Evolutionary conservation across 2,113 vertebrate genomes (phyloP), one percentile per base, ranked within the genome.

Genomic region (Panthera leo): DNA sequence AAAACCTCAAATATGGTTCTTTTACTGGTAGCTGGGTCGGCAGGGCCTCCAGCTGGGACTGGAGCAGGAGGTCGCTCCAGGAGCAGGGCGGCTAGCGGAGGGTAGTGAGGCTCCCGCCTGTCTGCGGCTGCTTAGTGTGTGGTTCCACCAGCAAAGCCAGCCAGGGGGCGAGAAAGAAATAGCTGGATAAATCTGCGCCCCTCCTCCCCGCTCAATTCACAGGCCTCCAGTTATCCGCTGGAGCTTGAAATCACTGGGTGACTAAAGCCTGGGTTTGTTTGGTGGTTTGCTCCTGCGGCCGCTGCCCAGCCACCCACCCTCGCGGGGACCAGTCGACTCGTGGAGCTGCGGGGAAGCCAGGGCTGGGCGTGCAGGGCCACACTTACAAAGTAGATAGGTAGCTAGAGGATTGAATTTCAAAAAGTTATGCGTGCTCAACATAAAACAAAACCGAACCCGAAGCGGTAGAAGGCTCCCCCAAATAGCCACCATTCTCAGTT

Each of bases 1-100:
- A 70, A 91, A 67, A 16, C 12, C 51, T 92, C 79, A 19, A 16
- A 68, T 63, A 31, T 5, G 19, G 21, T 48, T 58, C 14, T 73
- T 55, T 67, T 7, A 19, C 31, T n/a, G 25, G n/a, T 42, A 67
- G 25, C 85, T 42, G 45, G 45, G 8, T 13, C 34, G 36, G 19
- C 25, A 15, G 23, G 36, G 11, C 13, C 9, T 27, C 42, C 16
- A 5, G 48, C 1, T 29, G 2, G 25, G 42, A 15, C 48, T 1
- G 68, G 51, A 39, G 23, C 15, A 1, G 31, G 15, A 68, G 51
- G 34, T 39, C 31, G 0, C 0, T 48, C 10, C 29, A 48, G 31
- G 63, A 2, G 5, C 15, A 1, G 73, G 15, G 23, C 61, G 1
- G 9, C 5, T 2, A 9, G 21, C 7, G 25, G 5, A 0, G 5